Conservation (phyloP, 2,888 invertebrate genomes). For the Phortica okadai region DNA sequence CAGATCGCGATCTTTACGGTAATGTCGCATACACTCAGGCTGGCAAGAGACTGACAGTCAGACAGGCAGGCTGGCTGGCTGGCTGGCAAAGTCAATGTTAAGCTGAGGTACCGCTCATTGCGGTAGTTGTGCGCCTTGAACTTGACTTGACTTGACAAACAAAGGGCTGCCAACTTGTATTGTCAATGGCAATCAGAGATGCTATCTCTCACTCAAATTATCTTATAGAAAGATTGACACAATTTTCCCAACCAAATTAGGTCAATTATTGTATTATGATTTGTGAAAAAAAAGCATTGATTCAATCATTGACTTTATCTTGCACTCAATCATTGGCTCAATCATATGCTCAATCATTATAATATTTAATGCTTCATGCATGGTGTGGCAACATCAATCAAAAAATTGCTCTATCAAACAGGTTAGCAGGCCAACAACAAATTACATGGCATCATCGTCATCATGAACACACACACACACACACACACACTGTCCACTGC, state of each 20-base stretch:
- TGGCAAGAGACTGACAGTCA: not conserved
- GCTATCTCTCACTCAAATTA: too few relatives aligned
- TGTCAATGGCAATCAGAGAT: not conserved
- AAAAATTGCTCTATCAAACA: not conserved
- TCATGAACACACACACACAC: not conserved
- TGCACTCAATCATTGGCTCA: not conserved
- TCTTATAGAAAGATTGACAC: too few relatives aligned
- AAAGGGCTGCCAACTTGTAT: not conserved
- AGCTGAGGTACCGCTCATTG: not conserved
- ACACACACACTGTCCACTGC: not conserved
- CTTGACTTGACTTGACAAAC: not conserved
- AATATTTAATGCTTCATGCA: too few relatives aligned
- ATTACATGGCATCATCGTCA: not conserved
- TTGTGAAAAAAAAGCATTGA: not conserved
- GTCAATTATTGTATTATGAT: too few relatives aligned
- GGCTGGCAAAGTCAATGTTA: not conserved
- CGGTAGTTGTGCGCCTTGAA: not conserved
- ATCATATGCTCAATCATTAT: not conserved
- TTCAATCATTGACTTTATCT: not conserved
- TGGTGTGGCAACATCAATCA: too few relatives aligned
- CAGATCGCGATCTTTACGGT: not conserved
- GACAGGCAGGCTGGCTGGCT: not conserved
- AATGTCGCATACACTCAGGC: not conserved
- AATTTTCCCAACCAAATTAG: too few relatives aligned
- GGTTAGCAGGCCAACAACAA: constrained; percentile 10